phyloP scores from a whole-genome alignment of 2,888 invertebrate genomes.

The Scaptomyza cyrtandrae region DNA sequence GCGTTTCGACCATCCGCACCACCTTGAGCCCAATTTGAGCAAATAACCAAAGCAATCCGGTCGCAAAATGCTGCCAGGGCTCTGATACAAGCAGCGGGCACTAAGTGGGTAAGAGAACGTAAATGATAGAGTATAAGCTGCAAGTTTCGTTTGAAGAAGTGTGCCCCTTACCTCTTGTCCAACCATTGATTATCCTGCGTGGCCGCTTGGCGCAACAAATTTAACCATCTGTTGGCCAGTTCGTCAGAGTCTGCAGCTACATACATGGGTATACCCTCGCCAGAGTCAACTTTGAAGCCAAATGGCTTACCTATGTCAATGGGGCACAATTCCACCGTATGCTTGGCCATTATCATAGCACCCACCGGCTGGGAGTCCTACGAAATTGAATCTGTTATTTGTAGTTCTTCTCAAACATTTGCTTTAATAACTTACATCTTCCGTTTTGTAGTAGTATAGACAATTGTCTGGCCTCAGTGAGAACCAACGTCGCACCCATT shows the following conservation, averaged over 20 bases:
- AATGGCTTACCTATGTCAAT: slow-evolving; percentile 86
- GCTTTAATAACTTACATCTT: slow-evolving; percentile 88
- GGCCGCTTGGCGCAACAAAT: slow-evolving; percentile 91
- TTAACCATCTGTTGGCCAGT: slow-evolving; percentile 90
- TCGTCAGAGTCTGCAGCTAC: slow-evolving; percentile 92
- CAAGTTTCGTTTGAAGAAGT: too few species aligned
- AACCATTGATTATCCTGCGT: slow-evolving; percentile 90
- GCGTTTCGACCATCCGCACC: slow-evolving; percentile 95
- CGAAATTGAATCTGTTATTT: slow-evolving; percentile 75
- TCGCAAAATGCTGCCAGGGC: slow-evolving; percentile 91
- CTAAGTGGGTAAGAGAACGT: slow-evolving; percentile 83
- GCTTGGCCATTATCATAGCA: slow-evolving; percentile 93
- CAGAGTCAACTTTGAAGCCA: slow-evolving; percentile 89
- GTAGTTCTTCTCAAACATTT: neutral
- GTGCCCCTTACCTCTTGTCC: slow-evolving; percentile 84
- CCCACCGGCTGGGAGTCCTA: slow-evolving; percentile 94
- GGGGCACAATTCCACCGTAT: slow-evolving; percentile 87
- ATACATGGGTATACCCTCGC: slow-evolving; percentile 89
- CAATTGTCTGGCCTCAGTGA: slow-evolving; percentile 95
- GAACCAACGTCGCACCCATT: slow-evolving; percentile 97
- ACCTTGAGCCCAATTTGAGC: slow-evolving; percentile 93
- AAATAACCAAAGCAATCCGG: slow-evolving; percentile 98
- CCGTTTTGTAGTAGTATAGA: slow-evolving; percentile 97
- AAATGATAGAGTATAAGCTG: slow-evolving; percentile 1
- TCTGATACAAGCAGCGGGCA: slow-evolving; percentile 91